Evolutionary conservation across 1,140 invertebrate genomes (phyloP), one percentile per base, ranked within the genome.

Genomic region (Papilio xuthus): DNA sequence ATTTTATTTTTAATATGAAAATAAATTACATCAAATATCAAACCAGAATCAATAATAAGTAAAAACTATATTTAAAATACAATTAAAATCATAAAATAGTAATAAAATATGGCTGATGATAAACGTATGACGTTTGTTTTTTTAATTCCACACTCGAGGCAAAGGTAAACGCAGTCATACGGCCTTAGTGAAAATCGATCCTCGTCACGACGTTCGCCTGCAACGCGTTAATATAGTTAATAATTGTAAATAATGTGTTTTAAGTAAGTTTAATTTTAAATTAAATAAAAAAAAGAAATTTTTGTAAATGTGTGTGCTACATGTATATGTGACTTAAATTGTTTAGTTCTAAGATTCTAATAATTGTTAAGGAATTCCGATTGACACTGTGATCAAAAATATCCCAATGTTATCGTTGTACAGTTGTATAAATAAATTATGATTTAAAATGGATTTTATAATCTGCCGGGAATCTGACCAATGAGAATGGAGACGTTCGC

Each of bases 271-370:
- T 86, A 6, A 6, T 89, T 75, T 53, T 56, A 56, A 53, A 53
- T 13, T 56, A 56, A 32, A 53, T 86, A 85, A 85, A 74, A 87
- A 81, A n/a, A n/a, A n/a, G n/a, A n/a, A n/a, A n/a, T n/a, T 88
- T 85, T 87, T 93, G 90, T 92, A 92, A 89, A 93, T 93, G 91
- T 93, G 91, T 88, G 91, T 91, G 89, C 84, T 87, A 86, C 81
- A 85, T 92, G 91, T 92, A 93, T 89, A 92, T 92, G 89, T 92
- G 87, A 88, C 81, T 87, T 84, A 84, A 81, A 85, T 84, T 83
- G 78, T 84, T 70, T 88, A 86, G 80, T 80, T 81, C 6, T 76
- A 76, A 76, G 74, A 37, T 60, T 60, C 8, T 37, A 60, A 23
- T 42, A 12, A 60, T 56, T 32, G 44, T 67, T 42, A 63, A 32